Evolutionary conservation across 2,888 invertebrate genomes (phyloP), one percentile per base, ranked within the genome.

Genomic region (Prionchulus punctatus): DNA sequence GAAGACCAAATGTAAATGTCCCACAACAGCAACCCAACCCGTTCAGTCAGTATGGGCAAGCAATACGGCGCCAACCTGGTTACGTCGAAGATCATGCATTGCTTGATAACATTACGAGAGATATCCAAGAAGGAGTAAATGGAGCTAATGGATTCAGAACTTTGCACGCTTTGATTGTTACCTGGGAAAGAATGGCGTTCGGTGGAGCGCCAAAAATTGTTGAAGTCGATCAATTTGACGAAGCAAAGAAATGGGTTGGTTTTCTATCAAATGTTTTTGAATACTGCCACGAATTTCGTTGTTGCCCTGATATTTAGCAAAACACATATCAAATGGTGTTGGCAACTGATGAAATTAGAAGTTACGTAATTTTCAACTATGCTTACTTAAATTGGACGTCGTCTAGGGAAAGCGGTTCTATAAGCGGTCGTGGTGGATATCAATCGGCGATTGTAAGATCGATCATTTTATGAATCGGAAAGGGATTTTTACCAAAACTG

Each of bases 251-350:
- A 48, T 66, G 66, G 66, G 57, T 57, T 25, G 36, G 18, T 12
- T 36, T 36, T 7, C 36, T 36, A 36, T 36, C 7, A 36, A 36
- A 36, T 18, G 36, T 36, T 36, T 18, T n/a, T n/a, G n/a, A 7
- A 36, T 36, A 12, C 36, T 36, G n/a, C 21, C 51, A 30, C 18
- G 43, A 45, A 53, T 43, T 53, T 15, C 4, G n/a, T 7, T 15
- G 7, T 53, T 57, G 7, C 15, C n/a, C n/a, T n/a, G n/a, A n/a
- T n/a, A 30, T 53, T 27, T 73, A 85, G 84, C 89, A 89, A 2
- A 94, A 94, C 72, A 89, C 91, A 0, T 94, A 90, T 77, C 94
- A 96, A 82, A 77, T 88, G 79, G 82, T 92, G 1, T 71, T 96
- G 55, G 87, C 86, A 0, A 90, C 92, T 0, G 91, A 94, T 71